Conservation (phyloP, 2,113 vertebrate species). For the Machaerirhynchus nigripectus region DNA sequence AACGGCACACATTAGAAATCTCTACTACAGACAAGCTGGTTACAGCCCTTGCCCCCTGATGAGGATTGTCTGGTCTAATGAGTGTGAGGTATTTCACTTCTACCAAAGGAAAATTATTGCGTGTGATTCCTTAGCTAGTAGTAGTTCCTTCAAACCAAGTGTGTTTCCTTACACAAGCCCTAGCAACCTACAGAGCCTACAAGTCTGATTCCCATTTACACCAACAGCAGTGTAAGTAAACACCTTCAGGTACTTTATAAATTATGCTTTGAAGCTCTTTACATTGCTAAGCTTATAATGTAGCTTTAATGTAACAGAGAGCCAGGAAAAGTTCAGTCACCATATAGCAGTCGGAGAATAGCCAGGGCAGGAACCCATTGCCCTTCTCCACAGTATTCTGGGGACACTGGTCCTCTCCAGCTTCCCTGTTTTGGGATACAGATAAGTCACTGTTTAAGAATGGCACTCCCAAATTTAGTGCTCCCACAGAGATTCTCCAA, state of each 20-base stretch:
- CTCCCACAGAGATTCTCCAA: neutral
- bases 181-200: neutral
- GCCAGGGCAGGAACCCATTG: neutral
- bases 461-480: neutral
- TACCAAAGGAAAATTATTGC: neutral
- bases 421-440: neutral
- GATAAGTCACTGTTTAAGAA: neutral
- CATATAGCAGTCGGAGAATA: neutral
- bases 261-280: neutral
- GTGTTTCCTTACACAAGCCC: neutral
- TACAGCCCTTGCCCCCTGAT: neutral
- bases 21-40: neutral
- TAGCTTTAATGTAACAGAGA: neutral
- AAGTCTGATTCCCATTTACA: neutral
- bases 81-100: slow-evolving; percentile 17
- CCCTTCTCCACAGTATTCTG: neutral
- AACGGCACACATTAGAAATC: neutral
- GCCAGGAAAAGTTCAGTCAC: neutral
- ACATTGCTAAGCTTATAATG: neutral
- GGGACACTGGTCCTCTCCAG: neutral
- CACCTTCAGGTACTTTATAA: neutral
- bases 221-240: neutral
- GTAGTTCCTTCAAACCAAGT: neutral
- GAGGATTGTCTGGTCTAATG: slow-evolving; percentile 20
- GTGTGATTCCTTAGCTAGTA: neutral